Evolutionary conservation across 1,140 invertebrate species (phyloP), one percentile per base, ranked within the genome.

Genomic region (Neoseiulus cucumeris): DNA sequence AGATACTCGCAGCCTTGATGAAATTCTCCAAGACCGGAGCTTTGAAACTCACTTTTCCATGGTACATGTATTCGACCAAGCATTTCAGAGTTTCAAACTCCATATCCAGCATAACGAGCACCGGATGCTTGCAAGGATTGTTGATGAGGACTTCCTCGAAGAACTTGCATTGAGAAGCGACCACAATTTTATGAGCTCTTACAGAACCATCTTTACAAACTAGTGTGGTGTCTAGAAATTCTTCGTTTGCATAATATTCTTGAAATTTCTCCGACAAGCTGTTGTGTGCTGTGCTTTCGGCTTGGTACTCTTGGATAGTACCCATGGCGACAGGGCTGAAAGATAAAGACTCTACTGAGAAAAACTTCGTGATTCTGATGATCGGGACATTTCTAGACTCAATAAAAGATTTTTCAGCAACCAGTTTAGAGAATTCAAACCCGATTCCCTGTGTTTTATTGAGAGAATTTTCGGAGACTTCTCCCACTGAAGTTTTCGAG

Each of bases 31-130:
- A 59, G 17, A 59, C 22, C 17, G 51, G 33, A 29, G 51, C 51
- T 59, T 59, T 59, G 22, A 59, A 29, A 59, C 22, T 17, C 33
- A 59, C 51, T 33, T 59, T 59, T 59, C 51, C 51, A 9, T 59
- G 51, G 33, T 59, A 59, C 51, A 59, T 59, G 51, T 59, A 59
- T 2, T 59, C 51, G 4, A 59, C 51, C 14, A 59, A 20, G 9
- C 51, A 59, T 14, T 33, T 25, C 17, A 59, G 33, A 17, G 51
- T 59, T 25, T 59, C 51, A 5, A 59, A 18, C 14, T 59, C 51
- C 17, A 59, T 14, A 9, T 59, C 51, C 5, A 59, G 51, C 33
- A 59, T 17, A 25, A 59, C 51, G 22, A 59, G 14, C 14, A 59
- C 51, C 14, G 51, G 51, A 25, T 33, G 25, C 33, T 59, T 59